phyloP scores from a whole-genome alignment of 1,140 invertebrate genomes.

The Paracyclopina nana region DNA sequence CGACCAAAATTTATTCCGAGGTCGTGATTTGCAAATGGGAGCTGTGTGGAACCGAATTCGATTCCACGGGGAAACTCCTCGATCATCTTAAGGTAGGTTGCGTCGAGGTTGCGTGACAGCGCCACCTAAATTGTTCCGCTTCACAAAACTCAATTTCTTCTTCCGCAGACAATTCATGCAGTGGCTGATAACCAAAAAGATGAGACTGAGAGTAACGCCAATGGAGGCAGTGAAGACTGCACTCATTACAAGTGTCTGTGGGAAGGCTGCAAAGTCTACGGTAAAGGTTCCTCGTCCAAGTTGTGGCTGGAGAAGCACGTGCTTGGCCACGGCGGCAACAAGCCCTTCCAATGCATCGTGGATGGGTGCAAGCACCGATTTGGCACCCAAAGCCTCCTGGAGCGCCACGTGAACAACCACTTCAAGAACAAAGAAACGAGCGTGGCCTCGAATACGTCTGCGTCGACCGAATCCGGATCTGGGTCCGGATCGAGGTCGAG shows the following conservation, averaged over 20 bases:
- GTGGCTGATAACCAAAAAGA: not conserved
- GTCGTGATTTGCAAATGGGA: not conserved
- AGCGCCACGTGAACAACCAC: slow-evolving; percentile 81
- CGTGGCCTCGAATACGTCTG: slow-evolving; percentile 27
- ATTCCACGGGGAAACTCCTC: not conserved
- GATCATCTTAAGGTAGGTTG: slow-evolving; percentile 7
- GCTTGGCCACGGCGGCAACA: slow-evolving; percentile 61
- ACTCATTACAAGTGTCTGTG: slow-evolving; percentile 43
- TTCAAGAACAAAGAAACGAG: slow-evolving; percentile 47
- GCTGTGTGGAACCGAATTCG: not conserved
- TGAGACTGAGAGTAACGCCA: not conserved
- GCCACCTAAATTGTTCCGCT: not conserved
- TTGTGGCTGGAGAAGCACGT: slow-evolving; percentile 84
- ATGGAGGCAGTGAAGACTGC: not conserved
- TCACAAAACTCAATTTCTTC: not conserved
- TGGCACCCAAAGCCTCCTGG: slow-evolving; percentile 54
- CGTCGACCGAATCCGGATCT: not conserved
- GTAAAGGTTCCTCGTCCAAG: slow-evolving; percentile 64
- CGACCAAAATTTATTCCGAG: not conserved
- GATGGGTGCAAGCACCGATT: slow-evolving; percentile 76
- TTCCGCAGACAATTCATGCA: not conserved
- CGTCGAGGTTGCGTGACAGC: not conserved
- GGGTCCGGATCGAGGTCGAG: not conserved
- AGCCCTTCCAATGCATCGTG: slow-evolving; percentile 85
- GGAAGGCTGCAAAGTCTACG: slow-evolving; percentile 84